These are phyloP conservation scores for Copidosoma floridanum DNA, from an alignment of 1,140 invertebrate genomes.

Conservation along the genomic window DNA sequence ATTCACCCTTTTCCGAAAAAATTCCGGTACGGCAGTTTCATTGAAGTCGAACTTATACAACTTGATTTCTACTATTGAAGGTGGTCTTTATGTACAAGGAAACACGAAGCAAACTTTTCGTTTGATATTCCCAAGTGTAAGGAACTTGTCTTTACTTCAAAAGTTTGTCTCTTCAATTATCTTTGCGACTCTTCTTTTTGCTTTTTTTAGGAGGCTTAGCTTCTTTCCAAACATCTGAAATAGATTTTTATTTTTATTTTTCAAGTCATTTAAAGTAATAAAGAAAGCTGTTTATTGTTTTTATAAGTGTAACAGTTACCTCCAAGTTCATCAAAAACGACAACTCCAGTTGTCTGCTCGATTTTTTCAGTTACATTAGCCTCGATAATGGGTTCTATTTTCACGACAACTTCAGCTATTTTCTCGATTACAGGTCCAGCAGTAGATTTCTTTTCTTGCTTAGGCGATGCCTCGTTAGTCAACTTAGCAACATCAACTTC, in stretches of 20 bases:
- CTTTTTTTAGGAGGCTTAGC: conserved; percentile 65
- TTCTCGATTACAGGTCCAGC: conserved; percentile 1
- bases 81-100: conserved; percentile 6
- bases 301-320: conserved; percentile 53
- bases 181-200: conserved; percentile 69
- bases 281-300: conserved; percentile 2
- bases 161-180: conserved; percentile 56
- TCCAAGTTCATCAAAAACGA: conserved; percentile 68
- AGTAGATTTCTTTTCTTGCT: conserved; percentile 3
- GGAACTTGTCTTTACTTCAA: conserved; percentile 26
- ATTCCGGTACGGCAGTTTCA: conserved; percentile 2
- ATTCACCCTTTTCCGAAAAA: background rate
- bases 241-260: no score
- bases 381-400: conserved; percentile 19
- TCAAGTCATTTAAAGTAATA: no score
- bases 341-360: conserved; percentile 39
- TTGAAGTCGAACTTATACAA: background rate
- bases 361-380: conserved; percentile 37
- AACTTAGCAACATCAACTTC: conserved; percentile 43
- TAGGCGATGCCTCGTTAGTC: background rate
- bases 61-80: conserved; percentile 6
- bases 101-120: background rate
- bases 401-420: conserved; percentile 21
- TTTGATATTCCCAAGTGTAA: conserved; percentile 19
- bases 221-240: conserved; percentile 65